Percentiles rank a stretch among this genome's conserved stretches.
phyloP scores from a whole-genome alignment of 2,113 vertebrate species.

The Brachyhypopomus gauderio region DNA sequence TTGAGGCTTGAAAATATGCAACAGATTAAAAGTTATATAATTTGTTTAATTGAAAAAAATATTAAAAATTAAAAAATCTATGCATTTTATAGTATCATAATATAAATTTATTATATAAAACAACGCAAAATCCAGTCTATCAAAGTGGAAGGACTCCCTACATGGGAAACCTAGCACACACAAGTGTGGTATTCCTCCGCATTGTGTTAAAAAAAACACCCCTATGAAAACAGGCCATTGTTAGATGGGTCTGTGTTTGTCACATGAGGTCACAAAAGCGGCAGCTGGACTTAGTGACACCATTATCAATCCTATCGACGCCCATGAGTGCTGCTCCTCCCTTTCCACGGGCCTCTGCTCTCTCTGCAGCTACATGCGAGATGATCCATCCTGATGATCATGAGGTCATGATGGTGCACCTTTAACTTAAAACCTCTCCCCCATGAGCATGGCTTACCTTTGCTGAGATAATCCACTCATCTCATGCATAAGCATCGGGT shows the following conservation, averaged over 20 bases:
- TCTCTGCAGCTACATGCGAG: slow-evolving; percentile 59
- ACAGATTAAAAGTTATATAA: no score
- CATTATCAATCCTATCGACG: slow-evolving; percentile 10
- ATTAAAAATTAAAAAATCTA: no score
- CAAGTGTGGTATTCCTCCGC: slow-evolving; percentile 64
- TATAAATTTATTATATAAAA: neutral
- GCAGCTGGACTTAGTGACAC: slow-evolving; percentile 51
- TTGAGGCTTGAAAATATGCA: no score
- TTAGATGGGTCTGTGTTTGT: slow-evolving; percentile 43
- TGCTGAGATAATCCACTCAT: slow-evolving; percentile 19
- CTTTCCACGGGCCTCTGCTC: slow-evolving; percentile 29
- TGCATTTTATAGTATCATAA: neutral
- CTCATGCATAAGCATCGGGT: neutral
- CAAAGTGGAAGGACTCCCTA: slow-evolving; percentile 16
- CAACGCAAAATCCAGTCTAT: slow-evolving; percentile 4
- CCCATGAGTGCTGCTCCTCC: slow-evolving; percentile 44
- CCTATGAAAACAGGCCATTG: slow-evolving; percentile 66
- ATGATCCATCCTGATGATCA: slow-evolving; percentile 60
- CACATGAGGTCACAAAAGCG: slow-evolving; percentile 50
- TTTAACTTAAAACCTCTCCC: slow-evolving; percentile 47
- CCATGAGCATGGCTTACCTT: slow-evolving; percentile 40
- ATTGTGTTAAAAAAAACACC: slow-evolving; percentile 55
- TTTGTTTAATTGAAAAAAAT: no score
- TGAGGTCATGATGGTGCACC: slow-evolving; percentile 66
- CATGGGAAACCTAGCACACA: slow-evolving; percentile 38